Evolutionary conservation across 2,888 invertebrate genomes (phyloP).

Genomic region (Eremobia ochroleuca): DNA sequence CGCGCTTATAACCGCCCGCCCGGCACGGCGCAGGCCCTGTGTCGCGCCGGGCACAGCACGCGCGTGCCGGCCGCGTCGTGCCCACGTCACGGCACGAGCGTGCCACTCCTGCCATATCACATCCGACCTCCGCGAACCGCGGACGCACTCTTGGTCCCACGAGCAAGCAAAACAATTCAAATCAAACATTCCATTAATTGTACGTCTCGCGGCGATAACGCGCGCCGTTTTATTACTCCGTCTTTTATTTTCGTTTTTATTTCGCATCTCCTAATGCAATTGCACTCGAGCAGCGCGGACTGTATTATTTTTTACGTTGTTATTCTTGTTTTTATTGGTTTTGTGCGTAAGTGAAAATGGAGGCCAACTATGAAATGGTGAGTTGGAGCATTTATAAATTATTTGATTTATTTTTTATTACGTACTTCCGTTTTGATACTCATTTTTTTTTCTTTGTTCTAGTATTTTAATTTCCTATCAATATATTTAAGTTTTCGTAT

Average conservation of each 20-base stretch:
- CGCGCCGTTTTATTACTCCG: slow-evolving; percentile 84
- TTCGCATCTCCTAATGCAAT: slow-evolving; percentile 88
- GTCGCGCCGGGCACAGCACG: slow-evolving; percentile 56
- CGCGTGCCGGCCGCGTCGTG: slow-evolving; percentile 46
- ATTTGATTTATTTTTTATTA: slow-evolving; percentile 33
- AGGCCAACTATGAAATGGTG: slow-evolving; percentile 80
- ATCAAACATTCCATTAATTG: slow-evolving; percentile 88
- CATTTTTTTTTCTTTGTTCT: neutral
- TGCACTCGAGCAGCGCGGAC: slow-evolving; percentile 87
- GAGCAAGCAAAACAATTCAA: slow-evolving; percentile 74
- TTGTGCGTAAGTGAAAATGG: slow-evolving; percentile 85
- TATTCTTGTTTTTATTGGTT: slow-evolving; percentile 83
- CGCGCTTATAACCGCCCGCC: slow-evolving; percentile 82
- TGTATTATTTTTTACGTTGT: slow-evolving; percentile 82
- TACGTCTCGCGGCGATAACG: slow-evolving; percentile 85
- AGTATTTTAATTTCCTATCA: neutral
- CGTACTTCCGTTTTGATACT: slow-evolving; percentile 41
- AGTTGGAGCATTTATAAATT: slow-evolving; percentile 73
- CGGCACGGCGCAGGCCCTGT: slow-evolving; percentile 67
- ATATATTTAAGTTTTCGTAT: neutral
- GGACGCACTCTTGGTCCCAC: slow-evolving; percentile 70
- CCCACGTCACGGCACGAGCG: slow-evolving; percentile 52
- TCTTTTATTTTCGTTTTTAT: slow-evolving; percentile 88
- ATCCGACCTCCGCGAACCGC: slow-evolving; percentile 75
- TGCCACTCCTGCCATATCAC: slow-evolving; percentile 74